Base-by-base conservation (phyloP, 2,797 vertebrate species). In the Schizopygopsis malacanthus region DNA sequence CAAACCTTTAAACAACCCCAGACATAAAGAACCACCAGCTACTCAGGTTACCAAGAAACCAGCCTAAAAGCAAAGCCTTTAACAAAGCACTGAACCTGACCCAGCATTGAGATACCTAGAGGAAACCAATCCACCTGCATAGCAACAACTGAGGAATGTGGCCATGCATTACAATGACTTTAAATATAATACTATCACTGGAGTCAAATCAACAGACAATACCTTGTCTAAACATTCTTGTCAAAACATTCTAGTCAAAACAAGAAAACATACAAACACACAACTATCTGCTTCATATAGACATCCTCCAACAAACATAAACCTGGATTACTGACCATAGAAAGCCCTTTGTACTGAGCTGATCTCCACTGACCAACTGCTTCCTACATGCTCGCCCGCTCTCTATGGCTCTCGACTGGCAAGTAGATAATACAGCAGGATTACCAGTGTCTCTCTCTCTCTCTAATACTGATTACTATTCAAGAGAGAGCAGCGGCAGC, bases 381-480 rank as follows among this genome's bases (percentile, higher is more conserved):
- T 93, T 94, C 92, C 88, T 91, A 87, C 89, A 87, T 87, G 20
- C 81, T 85, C 78, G 25, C 73, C 47, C 56, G 7, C 45, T 83
- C 63, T 83, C 75, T 82, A 75, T 86, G 72, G 67, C 82, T 84
- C 86, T 87, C 85, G 79, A 92, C 92, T 90, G 91, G 85, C 92
- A 90, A 90, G 90, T 91, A 96, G 96, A 96, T 95, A 96, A 92
- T 96, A 94, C 94, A 92, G 95, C 91, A 95, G 94, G 95, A 95
- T 90, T 92, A 95, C 93, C 93, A 95, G 95, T 91, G 84, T 85
- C 78, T 87, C 45, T 79, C 92, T 91, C 94, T 88, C 94, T 93
- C 92, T 88, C 94, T 94, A 94, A 95, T 95, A 95, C 93, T 93
- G 94, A 96, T 96, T 97, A 96, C 94, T 95, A 97, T 96, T 96